Percentiles rank a stretch among this genome's conserved stretches.
phyloP scores from a whole-genome alignment of 2,113 vertebrate species.

The Dunckerocampus dactyliophorus region DNA sequence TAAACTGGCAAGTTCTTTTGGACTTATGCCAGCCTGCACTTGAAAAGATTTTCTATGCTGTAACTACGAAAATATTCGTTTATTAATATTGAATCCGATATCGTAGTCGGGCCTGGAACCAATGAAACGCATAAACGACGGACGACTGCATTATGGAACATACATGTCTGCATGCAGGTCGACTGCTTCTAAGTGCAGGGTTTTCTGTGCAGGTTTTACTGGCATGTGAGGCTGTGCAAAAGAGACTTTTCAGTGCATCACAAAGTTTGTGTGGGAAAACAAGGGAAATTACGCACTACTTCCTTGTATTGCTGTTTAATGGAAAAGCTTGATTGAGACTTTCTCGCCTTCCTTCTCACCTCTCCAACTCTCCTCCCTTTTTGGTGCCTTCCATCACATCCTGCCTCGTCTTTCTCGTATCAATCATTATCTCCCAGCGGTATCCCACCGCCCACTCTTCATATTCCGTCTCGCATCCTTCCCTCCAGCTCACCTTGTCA shows the following conservation, averaged over 20 bases:
- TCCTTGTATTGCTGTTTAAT: constrained; percentile 72
- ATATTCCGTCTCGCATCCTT: constrained; percentile 18
- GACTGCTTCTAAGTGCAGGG: background rate
- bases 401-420: constrained; percentile 28
- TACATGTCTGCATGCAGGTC: background rate
- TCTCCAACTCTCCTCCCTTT: constrained; percentile 48
- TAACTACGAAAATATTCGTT: no score
- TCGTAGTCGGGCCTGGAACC: no score
- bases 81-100: no score
- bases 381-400: constrained; percentile 54
- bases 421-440: background rate
- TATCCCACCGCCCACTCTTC: constrained; percentile 6
- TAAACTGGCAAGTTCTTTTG: no score
- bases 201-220: background rate
- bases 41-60: no score
- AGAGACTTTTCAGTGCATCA: constrained; percentile 14
- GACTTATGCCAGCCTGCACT: no score
- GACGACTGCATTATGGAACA: no score
- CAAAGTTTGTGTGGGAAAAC: constrained; percentile 34
- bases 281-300: constrained; percentile 73
- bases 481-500: constrained; percentile 22
- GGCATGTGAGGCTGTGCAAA: background rate
- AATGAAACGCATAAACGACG: no score
- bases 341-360: constrained; percentile 59
- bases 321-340: constrained; percentile 72